These are phyloP conservation scores for Glaucopsyche alexis DNA, from an alignment of 2,888 invertebrate species.

Conservation along the genomic window DNA sequence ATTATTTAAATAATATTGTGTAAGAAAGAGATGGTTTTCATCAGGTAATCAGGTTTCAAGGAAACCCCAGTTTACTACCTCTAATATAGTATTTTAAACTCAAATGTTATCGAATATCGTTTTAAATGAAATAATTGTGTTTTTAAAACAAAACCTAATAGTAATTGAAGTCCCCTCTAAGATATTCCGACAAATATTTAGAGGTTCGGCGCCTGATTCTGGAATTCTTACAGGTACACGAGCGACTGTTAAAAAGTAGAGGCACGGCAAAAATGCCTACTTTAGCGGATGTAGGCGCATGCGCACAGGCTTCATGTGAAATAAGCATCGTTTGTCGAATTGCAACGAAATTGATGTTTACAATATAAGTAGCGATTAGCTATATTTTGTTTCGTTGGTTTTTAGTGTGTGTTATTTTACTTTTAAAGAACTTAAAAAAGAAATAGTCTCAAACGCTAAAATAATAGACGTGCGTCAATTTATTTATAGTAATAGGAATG, in stretches of 20 bases:
- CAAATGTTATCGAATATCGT: neutral
- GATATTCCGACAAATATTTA: constrained; percentile 11
- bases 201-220: constrained; percentile 12
- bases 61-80: no score
- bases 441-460: neutral
- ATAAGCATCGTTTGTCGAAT: constrained; percentile 22
- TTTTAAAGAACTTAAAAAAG: no score
- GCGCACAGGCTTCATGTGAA: constrained; percentile 24
- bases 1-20: neutral
- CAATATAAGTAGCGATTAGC: neutral
- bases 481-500: no score
- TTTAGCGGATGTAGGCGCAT: constrained; percentile 23
- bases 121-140: neutral
- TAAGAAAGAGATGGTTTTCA: neutral
- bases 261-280: neutral
- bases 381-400: neutral
- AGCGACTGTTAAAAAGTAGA: neutral
- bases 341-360: neutral
- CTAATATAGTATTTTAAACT: neutral
- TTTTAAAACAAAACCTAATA: neutral
- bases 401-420: neutral
- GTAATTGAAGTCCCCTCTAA: constrained; percentile 14
- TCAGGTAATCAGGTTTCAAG: no score
- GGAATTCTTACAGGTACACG: constrained; percentile 20
- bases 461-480: no score